Percentiles rank a stretch among this genome's conserved stretches.
phyloP scores from a whole-genome alignment of 2,797 vertebrate species.

The Muscicapa striata region DNA sequence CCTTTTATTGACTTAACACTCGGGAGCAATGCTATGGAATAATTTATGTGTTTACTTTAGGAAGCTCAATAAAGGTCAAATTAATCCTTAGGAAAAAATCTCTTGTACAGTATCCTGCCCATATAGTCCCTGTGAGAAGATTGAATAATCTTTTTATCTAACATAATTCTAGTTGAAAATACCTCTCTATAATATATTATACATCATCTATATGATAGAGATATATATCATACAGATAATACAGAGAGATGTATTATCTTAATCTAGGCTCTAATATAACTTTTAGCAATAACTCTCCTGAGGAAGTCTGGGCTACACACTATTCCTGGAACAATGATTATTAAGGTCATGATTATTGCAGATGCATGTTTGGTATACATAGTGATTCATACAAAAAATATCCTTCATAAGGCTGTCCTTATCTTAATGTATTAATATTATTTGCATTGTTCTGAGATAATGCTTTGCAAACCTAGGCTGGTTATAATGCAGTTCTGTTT shows the following conservation, averaged over 20 bases:
- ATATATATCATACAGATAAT: background rate
- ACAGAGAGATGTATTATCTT: background rate
- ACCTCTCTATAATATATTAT: background rate
- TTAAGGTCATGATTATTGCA: background rate
- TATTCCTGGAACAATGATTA: background rate
- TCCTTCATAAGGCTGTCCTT: background rate
- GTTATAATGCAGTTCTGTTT: background rate
- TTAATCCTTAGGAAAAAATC: background rate
- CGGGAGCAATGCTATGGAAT: background rate
- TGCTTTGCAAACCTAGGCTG: background rate
- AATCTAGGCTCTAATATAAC: background rate
- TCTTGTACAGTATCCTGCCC: background rate
- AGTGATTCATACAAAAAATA: constrained; percentile 8
- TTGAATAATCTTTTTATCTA: background rate
- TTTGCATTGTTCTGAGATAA: background rate
- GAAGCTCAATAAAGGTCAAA: constrained; percentile 29
- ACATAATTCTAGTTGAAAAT: background rate
- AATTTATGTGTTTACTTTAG: background rate
- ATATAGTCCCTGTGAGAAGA: background rate
- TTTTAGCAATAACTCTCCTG: background rate
- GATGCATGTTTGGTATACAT: background rate
- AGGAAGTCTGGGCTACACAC: background rate
- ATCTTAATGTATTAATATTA: background rate
- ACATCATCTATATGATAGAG: background rate
- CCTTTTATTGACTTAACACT: background rate